Base-by-base conservation (phyloP, 2,113 vertebrate genomes). In the Crotalus helleri region DNA sequence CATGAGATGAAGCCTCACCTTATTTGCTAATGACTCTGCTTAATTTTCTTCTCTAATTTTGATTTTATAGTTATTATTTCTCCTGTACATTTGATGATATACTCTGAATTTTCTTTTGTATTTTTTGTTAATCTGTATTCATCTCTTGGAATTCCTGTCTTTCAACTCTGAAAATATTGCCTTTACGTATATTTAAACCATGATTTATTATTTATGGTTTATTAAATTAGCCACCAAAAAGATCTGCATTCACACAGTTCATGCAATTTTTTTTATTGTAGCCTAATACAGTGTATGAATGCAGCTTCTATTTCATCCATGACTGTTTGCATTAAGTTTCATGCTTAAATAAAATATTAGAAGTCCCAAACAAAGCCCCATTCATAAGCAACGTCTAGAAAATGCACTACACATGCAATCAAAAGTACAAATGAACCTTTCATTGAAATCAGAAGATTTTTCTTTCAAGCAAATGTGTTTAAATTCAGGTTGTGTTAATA, bases 371-470 rank as follows among this genome's bases (percentile, higher is more conserved):
- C 51, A 87, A 92, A 81, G 61, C 10, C 26, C 53, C 24, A 33
- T 51, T 85, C 11, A 55, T 90, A 44, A 23, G 13, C 49, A 51
- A 59, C 24, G 44, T 55, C 44, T 85, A 23, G 26, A 59, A 81
- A 85, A 3, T 12, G 87, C 53, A n/a, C 26, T 51, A 29, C n/a
- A 13, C 11, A 9, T 58, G 53, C 33, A 81, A 55, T 33, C 61
- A 64, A 3, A 26, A 58, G 29, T 26, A 86, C n/a, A 86, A 29
- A 51, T 87, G 29, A 44, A 88, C 23, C 53, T 92, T 53, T 93
- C 88, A 90, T 55, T 86, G 23, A 64, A 90, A 87, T 93, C 74
- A 90, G 7, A 44, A 23, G n/a, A 90, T 17, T 93, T 86, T 90
- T 64, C 89, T 87, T 86, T 24, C 74, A 54, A 90, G 55, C 53